phyloP scores from a whole-genome alignment of 2,113 vertebrate species.

The Sinocyclocheilus anshuiensis region DNA sequence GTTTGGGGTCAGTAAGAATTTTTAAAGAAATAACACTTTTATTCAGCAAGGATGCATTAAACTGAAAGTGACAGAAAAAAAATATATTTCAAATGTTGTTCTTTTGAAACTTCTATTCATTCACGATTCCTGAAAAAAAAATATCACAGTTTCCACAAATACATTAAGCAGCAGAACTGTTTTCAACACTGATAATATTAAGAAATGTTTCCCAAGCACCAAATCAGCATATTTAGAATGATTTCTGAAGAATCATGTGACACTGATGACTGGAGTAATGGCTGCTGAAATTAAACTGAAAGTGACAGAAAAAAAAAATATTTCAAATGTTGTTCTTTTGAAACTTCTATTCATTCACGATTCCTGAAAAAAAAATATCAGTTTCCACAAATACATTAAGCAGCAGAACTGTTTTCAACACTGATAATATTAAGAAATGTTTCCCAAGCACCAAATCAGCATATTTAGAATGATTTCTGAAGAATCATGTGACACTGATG shows the following conservation, averaged over 20 bases:
- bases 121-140: neutral
- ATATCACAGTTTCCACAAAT: neutral
- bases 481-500: no score
- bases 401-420: no score
- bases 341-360: no score
- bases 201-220: neutral
- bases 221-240: neutral
- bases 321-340: no score
- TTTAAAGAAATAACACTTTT: neutral
- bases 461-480: no score
- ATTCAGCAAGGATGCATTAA: neutral
- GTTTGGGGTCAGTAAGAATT: neutral
- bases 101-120: neutral
- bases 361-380: no score
- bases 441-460: no score
- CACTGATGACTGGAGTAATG: neutral
- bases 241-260: neutral
- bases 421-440: no score
- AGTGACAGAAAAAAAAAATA: no score
- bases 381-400: no score
- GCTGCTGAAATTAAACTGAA: no score
- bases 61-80: neutral
- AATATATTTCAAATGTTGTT: neutral
- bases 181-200: neutral
- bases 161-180: neutral